phyloP scores from a whole-genome alignment of 2,797 vertebrate genomes.

The Cetoscarus ocellatus region DNA sequence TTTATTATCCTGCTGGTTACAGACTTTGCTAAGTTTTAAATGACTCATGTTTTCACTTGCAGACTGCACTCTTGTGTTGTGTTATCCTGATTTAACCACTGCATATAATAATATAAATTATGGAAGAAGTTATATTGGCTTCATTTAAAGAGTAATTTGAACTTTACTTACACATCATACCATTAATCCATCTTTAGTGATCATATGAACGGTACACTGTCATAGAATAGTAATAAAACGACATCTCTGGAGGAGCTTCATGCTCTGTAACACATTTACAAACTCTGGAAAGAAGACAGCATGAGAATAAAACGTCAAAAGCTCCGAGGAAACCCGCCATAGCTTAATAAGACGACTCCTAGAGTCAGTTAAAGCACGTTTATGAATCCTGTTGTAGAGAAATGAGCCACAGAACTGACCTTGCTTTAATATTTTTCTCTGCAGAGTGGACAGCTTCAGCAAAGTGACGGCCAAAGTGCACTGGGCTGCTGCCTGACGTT shows the following conservation, averaged over 20 bases:
- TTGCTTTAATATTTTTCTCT: slow-evolving; percentile 27
- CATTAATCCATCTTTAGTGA: too few relatives aligned
- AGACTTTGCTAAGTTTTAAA: too few relatives aligned
- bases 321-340: background rate
- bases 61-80: too few relatives aligned
- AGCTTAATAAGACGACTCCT: background rate
- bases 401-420: slow-evolving; percentile 47
- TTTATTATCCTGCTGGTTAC: too few relatives aligned
- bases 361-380: background rate
- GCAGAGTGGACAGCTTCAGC: background rate
- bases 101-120: background rate
- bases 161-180: background rate
- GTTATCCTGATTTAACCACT: background rate
- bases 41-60: too few relatives aligned
- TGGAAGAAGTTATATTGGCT: background rate
- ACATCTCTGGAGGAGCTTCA: background rate
- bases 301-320: background rate
- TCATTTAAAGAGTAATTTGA: background rate
- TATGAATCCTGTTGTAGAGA: background rate
- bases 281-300: background rate
- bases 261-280: background rate
- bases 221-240: background rate
- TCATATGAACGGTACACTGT: background rate
- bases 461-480: slow-evolving; percentile 29
- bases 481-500: background rate